Conservation (phyloP, 2,113 vertebrate genomes). For the Lipophrys pholis region DNA sequence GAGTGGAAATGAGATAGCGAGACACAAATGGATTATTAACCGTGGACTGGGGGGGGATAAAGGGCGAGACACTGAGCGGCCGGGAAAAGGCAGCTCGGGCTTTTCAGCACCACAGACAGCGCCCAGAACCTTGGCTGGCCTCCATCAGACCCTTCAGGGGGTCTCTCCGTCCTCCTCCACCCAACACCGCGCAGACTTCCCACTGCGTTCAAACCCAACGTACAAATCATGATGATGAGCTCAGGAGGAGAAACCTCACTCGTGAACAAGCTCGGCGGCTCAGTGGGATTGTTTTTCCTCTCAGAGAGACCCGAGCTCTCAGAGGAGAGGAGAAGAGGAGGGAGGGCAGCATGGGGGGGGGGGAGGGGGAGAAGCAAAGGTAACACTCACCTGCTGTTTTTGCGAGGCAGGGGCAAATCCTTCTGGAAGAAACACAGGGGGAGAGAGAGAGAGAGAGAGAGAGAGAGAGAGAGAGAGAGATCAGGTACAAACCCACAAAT, state of each 20-base stretch:
- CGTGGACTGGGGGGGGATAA: background rate
- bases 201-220: slow-evolving; percentile 11
- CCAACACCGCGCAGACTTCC: slow-evolving; percentile 18
- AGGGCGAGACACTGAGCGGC: slow-evolving; percentile 1
- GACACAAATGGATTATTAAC: slow-evolving; percentile 22
- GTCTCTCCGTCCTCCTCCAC: slow-evolving; percentile 5
- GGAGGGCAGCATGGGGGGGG: no score
- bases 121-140: slow-evolving; percentile 25
- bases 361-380: background rate
- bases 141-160: slow-evolving; percentile 34
- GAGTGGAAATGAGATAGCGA: background rate
- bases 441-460: slow-evolving; percentile 41
- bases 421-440: slow-evolving; percentile 75
- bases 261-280: background rate
- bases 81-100: slow-evolving; percentile 1
- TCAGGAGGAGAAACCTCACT: background rate
- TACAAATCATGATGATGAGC: slow-evolving; percentile 22
- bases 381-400: slow-evolving; percentile 85
- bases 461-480: slow-evolving; percentile 41
- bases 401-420: slow-evolving; percentile 86
- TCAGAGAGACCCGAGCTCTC: background rate
- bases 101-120: slow-evolving; percentile 77
- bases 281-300: slow-evolving; percentile 22
- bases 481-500: slow-evolving; percentile 53
- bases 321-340: background rate